These are phyloP conservation scores for Tetheella fluctuosa DNA, from an alignment of 2,888 invertebrate species.

Conservation along the genomic window DNA sequence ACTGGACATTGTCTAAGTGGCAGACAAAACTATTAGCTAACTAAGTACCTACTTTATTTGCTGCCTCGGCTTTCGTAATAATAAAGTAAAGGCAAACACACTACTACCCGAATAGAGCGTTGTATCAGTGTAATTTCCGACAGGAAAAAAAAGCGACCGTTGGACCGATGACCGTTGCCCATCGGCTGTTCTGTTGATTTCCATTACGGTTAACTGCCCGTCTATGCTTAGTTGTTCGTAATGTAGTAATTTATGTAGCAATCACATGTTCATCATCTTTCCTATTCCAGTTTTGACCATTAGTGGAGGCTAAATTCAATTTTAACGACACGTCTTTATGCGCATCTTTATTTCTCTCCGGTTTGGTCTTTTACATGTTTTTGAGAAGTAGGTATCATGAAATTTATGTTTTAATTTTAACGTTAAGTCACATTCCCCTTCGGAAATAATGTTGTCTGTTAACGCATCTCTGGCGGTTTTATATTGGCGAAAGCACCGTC, in stretches of 20 bases:
- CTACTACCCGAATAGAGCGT: slow-evolving; percentile 46
- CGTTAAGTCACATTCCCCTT: no score
- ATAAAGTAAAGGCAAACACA: background rate
- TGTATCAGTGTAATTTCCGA: slow-evolving; percentile 67
- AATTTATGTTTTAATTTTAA: no score
- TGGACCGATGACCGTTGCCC: slow-evolving; percentile 49
- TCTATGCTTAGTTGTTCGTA: slow-evolving; percentile 10
- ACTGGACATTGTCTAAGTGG: no score
- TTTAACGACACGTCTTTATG: background rate
- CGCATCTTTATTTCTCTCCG: no score
- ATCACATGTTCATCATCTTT: background rate
- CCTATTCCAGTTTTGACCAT: slow-evolving; percentile 11
- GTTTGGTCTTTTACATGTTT: no score
- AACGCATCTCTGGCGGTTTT: no score
- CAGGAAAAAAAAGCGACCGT: slow-evolving; percentile 59
- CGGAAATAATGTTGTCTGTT: no score
- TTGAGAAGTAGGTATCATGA: no score
- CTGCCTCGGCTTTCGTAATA: no score
- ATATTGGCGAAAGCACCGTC: no score
- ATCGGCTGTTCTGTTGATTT: slow-evolving; percentile 20
- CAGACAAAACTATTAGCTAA: no score
- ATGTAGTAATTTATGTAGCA: slow-evolving; percentile 3
- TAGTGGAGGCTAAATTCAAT: background rate
- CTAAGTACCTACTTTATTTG: no score
- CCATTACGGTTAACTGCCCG: slow-evolving; percentile 15